These are phyloP conservation scores for Drosophila suzukii DNA, from an alignment of 1,140 invertebrate genomes.

Conservation along the genomic window DNA sequence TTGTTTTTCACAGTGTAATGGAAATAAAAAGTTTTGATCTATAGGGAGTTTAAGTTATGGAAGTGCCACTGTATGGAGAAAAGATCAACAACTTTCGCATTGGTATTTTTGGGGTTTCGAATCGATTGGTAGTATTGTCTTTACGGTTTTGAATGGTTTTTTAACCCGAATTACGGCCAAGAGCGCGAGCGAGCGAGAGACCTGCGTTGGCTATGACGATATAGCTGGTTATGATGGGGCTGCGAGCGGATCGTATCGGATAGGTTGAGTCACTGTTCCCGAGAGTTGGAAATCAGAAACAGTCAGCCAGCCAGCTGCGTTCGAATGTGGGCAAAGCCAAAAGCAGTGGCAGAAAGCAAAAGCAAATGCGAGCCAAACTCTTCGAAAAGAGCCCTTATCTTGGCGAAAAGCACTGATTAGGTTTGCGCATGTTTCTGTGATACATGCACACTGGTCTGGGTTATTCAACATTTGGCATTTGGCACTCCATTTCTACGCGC, in stretches of 20 bases:
- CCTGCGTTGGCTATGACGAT: slow-evolving; percentile 29
- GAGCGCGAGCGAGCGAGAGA: slow-evolving; percentile 18
- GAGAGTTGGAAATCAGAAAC: slow-evolving; percentile 15
- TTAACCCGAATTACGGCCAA: slow-evolving; percentile 15
- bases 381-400: slow-evolving; percentile 55
- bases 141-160: neutral
- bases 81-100: neutral
- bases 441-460: slow-evolving; percentile 10
- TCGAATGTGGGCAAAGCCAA: slow-evolving; percentile 33
- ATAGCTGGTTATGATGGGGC: slow-evolving; percentile 6
- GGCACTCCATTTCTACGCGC: neutral
- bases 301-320: slow-evolving; percentile 46
- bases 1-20: neutral
- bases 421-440: slow-evolving; percentile 60
- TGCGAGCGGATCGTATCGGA: slow-evolving; percentile 12
- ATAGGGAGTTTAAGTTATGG: neutral
- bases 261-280: slow-evolving; percentile 65
- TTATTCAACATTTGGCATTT: slow-evolving; percentile 22
- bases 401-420: slow-evolving; percentile 71
- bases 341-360: neutral
- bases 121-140: neutral
- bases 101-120: neutral
- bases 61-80: neutral
- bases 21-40: neutral
- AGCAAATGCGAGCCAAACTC: slow-evolving; percentile 1